Conservation (phyloP, 2,797 vertebrate genomes). For the Hemitrygon akajei region DNA sequence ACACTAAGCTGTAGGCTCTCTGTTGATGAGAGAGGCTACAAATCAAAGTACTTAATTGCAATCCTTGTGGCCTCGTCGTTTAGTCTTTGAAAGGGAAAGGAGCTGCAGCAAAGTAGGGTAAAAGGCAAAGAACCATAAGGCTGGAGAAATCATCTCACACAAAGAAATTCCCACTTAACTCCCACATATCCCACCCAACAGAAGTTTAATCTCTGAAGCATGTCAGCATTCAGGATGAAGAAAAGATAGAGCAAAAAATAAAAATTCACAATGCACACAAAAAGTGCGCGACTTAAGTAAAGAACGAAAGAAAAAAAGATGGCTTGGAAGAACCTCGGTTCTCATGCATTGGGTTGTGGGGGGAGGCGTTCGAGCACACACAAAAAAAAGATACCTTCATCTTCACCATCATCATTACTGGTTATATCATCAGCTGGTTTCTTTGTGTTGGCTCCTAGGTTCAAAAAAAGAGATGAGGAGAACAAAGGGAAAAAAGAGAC, state of each 20-base stretch:
- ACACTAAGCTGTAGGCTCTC: not conserved
- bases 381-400: slow-evolving; percentile 79
- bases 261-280: slow-evolving; percentile 49
- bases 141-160: not conserved
- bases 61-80: not conserved
- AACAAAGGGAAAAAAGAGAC: slow-evolving; percentile 65
- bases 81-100: not conserved
- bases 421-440: slow-evolving; percentile 76
- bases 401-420: slow-evolving; percentile 78
- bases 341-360: slow-evolving; percentile 65
- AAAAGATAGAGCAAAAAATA: slow-evolving; percentile 41
- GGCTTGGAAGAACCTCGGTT: slow-evolving; percentile 48
- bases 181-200: not conserved
- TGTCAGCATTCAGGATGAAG: slow-evolving; percentile 11
- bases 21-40: not conserved
- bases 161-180: not conserved
- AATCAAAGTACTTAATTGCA: not conserved
- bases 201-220: not conserved
- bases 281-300: slow-evolving; percentile 49
- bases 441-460: slow-evolving; percentile 79
- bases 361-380: slow-evolving; percentile 42
- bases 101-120: not conserved
- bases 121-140: not conserved
- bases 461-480: slow-evolving; percentile 66
- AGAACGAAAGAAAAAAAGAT: slow-evolving; percentile 45